Base-by-base conservation (phyloP, 2,797 vertebrate genomes). In the Tadarida brasiliensis region DNA sequence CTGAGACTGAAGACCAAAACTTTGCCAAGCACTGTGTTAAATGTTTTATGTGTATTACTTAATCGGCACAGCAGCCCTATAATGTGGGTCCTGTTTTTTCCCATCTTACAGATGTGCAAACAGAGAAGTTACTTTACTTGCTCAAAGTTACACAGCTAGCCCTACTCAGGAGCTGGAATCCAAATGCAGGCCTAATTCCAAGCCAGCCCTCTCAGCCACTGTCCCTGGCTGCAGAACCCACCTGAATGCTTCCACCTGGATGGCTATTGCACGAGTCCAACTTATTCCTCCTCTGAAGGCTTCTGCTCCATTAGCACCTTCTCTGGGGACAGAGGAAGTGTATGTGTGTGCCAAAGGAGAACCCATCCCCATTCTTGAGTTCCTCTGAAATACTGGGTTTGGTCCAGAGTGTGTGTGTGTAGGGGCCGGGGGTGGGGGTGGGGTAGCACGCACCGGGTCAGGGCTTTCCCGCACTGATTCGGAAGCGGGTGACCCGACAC, bases 401-500 rank as follows among this genome's bases (percentile, higher is more conserved):
- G 96, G 56, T 47, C 44, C n/a, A 22, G 77, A 2, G 54, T 86
- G 2, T 7, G 54, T 14, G 74, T 92, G 65, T 76, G 73, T n/a
- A 17, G 51, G 49, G 19, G 39, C 39, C 39, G 94, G 65, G 26
- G 44, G 81, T 20, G 17, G 73, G 47, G 73, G 39, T 71, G 11
- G 78, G 83, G 90, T 89, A 84, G 78, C 96, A 92, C 84, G 78
- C 96, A 92, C 94, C 77, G 56, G 12, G 97, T 97, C 97, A 93
- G 95, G 68, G 96, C 96, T 96, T 95, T 94, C 94, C 92, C 97
- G 90, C 92, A 94, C 97, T 26, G 94, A 98, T 98, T 98, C 97
- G 93, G 65, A 97, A 97, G 97, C 82, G 61, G 61, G 95, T 95
- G 95, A 96, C 90, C 97, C 92, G 76, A 95, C 87, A 85, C 93